These are phyloP conservation scores for Germaria angustata DNA, from an alignment of 2,888 invertebrate species.

Conservation along the genomic window DNA sequence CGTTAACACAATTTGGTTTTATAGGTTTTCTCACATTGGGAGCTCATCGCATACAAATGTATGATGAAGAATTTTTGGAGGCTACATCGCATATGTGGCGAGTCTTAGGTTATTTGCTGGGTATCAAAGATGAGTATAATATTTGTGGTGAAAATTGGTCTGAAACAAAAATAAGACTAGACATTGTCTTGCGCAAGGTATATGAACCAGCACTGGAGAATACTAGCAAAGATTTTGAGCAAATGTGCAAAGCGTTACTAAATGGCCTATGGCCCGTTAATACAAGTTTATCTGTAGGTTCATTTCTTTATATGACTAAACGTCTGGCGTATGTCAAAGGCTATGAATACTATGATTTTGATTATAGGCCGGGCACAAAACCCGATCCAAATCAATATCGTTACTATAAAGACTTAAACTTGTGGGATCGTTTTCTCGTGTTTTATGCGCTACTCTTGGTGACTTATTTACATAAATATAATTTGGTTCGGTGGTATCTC, in stretches of 20 bases:
- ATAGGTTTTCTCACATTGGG: slow-evolving; percentile 87
- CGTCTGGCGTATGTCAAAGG: slow-evolving; percentile 82
- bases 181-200: slow-evolving; percentile 82
- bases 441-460: slow-evolving; percentile 75
- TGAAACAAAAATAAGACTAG: slow-evolving; percentile 82
- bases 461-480: slow-evolving; percentile 80
- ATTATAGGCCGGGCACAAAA: slow-evolving; percentile 71
- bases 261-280: slow-evolving; percentile 86
- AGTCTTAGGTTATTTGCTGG: slow-evolving; percentile 89
- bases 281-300: slow-evolving; percentile 83
- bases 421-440: slow-evolving; percentile 80
- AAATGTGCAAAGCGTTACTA: slow-evolving; percentile 84
- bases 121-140: slow-evolving; percentile 90
- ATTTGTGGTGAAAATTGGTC: slow-evolving; percentile 84
- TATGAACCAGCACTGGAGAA: slow-evolving; percentile 83
- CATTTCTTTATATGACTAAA: slow-evolving; percentile 82
- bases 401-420: slow-evolving; percentile 79
- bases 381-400: slow-evolving; percentile 78
- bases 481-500: slow-evolving; percentile 83
- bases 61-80: slow-evolving; percentile 84
- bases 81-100: slow-evolving; percentile 92
- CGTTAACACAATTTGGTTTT: slow-evolving; percentile 92
- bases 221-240: slow-evolving; percentile 83
- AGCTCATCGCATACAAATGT: slow-evolving; percentile 84
- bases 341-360: slow-evolving; percentile 80